These are phyloP conservation scores for Artibeus lituratus DNA, from an alignment of 2,797 vertebrate genomes.

Conservation along the genomic window DNA sequence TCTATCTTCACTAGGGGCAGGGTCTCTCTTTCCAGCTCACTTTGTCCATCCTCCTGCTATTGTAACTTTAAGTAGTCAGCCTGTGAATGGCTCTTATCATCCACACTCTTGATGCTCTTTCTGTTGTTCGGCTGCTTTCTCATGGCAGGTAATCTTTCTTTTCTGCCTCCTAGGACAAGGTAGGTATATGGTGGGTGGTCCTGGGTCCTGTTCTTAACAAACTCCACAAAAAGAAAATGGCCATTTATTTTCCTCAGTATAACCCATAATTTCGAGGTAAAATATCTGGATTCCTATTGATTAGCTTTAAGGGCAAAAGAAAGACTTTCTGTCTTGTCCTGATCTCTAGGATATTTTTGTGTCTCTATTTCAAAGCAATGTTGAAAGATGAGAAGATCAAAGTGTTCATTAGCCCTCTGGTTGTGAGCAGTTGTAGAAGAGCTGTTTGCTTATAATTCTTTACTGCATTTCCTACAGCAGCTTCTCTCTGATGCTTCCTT, in stretches of 20 bases:
- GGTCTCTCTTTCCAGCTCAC: background rate
- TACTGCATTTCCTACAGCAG: background rate
- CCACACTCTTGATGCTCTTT: background rate
- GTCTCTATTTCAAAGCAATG: slow-evolving; percentile 4
- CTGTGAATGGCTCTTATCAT: background rate
- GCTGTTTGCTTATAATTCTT: background rate
- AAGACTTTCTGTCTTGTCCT: background rate
- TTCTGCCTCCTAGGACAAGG: background rate
- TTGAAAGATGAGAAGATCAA: slow-evolving; percentile 41
- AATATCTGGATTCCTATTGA: background rate
- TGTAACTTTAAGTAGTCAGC: background rate
- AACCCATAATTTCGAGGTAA: background rate
- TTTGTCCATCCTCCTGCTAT: background rate
- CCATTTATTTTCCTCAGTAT: background rate
- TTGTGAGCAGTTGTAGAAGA: background rate
- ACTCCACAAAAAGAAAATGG: background rate
- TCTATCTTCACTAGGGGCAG: background rate
- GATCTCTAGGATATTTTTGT: background rate
- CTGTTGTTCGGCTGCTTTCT: background rate
- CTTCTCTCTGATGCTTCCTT: background rate
- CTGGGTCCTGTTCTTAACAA: background rate
- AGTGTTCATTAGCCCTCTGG: background rate
- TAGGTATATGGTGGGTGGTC: too few species aligned
- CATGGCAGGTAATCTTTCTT: background rate
- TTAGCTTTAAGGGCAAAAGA: background rate